These are phyloP conservation scores for Esox niger DNA, from an alignment of 2,113 vertebrate species.

Conservation along the genomic window DNA sequence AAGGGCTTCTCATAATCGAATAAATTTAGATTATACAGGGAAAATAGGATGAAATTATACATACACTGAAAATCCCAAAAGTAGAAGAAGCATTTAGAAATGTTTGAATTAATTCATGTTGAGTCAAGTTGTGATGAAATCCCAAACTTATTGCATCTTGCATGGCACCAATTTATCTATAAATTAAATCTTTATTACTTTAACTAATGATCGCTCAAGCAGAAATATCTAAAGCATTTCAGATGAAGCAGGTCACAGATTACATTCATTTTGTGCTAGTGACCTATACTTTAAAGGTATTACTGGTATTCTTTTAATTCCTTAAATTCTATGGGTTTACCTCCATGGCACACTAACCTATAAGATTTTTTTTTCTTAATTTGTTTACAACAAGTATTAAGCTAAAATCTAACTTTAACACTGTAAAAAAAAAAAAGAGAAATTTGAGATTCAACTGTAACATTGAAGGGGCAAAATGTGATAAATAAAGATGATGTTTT, in stretches of 20 bases:
- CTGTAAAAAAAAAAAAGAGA: slow-evolving; percentile 38
- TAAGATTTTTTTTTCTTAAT: slow-evolving; percentile 36
- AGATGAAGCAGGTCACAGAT: slow-evolving; percentile 53
- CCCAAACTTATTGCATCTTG: slow-evolving; percentile 62
- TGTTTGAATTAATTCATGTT: background rate
- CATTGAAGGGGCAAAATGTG: slow-evolving; percentile 14
- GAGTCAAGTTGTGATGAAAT: slow-evolving; percentile 11
- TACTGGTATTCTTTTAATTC: slow-evolving; percentile 49
- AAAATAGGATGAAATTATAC: background rate
- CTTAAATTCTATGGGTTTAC: slow-evolving; percentile 44
- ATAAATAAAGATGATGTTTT: slow-evolving; percentile 2
- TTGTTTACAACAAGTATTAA: slow-evolving; percentile 56
- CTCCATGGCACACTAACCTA: slow-evolving; percentile 55
- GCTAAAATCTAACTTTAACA: slow-evolving; percentile 49
- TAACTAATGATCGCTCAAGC: slow-evolving; percentile 38
- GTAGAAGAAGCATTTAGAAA: too few species aligned
- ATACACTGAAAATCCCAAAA: slow-evolving; percentile 1
- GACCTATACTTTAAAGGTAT: slow-evolving; percentile 65
- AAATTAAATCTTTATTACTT: slow-evolving; percentile 29
- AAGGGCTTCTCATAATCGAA: slow-evolving; percentile 35
- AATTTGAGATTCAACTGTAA: slow-evolving; percentile 20
- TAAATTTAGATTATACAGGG: background rate
- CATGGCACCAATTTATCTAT: slow-evolving; percentile 48
- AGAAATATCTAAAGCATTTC: slow-evolving; percentile 59
- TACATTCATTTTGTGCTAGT: slow-evolving; percentile 73